Conservation (phyloP, 2,797 vertebrate species). For the Sebastes cheni region DNA sequence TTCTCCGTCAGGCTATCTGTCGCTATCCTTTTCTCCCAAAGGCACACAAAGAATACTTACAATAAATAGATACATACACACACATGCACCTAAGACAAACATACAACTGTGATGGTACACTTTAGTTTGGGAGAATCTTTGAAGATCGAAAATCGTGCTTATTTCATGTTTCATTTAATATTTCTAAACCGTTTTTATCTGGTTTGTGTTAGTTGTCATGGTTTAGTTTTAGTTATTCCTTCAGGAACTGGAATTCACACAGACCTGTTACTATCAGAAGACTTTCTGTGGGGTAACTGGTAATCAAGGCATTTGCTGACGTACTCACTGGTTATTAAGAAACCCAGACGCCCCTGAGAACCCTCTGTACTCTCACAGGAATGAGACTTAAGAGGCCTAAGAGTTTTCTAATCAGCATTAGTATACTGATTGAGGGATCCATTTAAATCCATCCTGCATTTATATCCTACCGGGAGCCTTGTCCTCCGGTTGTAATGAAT, state of each 20-base stretch:
- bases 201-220: background rate
- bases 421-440: slow-evolving; percentile 32
- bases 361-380: slow-evolving; percentile 4
- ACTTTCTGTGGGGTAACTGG: background rate
- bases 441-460: slow-evolving; percentile 37
- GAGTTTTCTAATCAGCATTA: slow-evolving; percentile 37
- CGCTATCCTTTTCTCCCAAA: background rate
- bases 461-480: background rate
- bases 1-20: background rate
- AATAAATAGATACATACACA: background rate
- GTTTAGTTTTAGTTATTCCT: background rate
- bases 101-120: background rate
- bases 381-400: slow-evolving; percentile 24
- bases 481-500: slow-evolving; percentile 3
- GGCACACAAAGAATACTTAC: background rate
- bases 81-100: background rate
- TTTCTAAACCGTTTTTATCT: background rate
- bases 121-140: background rate
- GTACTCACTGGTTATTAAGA: slow-evolving; percentile 2
- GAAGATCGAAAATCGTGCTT: background rate
- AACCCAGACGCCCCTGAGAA: background rate
- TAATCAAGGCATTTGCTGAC: background rate
- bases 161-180: background rate
- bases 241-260: background rate
- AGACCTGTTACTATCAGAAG: background rate